Conservation (phyloP, 1,140 invertebrate genomes). For the Hycleus cichorii region DNA sequence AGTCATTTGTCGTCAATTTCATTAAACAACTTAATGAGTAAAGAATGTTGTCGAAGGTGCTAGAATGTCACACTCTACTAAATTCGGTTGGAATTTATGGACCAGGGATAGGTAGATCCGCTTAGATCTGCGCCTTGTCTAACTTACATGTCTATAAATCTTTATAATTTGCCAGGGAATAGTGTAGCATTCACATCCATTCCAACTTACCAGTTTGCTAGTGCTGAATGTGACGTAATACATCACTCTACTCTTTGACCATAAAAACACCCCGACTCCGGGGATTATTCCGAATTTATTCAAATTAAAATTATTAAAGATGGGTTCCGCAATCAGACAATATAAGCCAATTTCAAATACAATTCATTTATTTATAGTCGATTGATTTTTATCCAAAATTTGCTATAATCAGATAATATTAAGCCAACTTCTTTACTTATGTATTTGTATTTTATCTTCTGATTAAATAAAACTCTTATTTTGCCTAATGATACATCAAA, state of each 20-base stretch:
- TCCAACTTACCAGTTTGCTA: slow-evolving; percentile 21
- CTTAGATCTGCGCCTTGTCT: slow-evolving; percentile 22
- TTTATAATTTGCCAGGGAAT: slow-evolving; percentile 26
- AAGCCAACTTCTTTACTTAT: too few relatives aligned
- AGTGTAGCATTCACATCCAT: slow-evolving; percentile 25
- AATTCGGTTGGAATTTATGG: slow-evolving; percentile 30
- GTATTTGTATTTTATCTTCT: too few relatives aligned
- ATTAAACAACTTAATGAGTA: slow-evolving; percentile 23
- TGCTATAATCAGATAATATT: too few relatives aligned
- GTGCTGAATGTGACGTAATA: slow-evolving; percentile 24
- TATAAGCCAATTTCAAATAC: too few relatives aligned
- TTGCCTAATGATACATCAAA: too few relatives aligned
- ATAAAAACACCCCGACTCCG: slow-evolving; percentile 24
- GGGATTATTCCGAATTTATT: slow-evolving; percentile 25
- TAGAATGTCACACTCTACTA: slow-evolving; percentile 28
- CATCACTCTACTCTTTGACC: slow-evolving; percentile 19
- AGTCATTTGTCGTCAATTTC: slow-evolving; percentile 16
- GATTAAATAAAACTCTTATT: too few relatives aligned
- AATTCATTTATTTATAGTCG: too few relatives aligned
- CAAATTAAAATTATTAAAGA: slow-evolving; percentile 16
- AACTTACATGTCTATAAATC: slow-evolving; percentile 28
- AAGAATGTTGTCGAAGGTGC: slow-evolving; percentile 22
- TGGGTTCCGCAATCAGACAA: too few relatives aligned
- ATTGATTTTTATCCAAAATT: too few relatives aligned
- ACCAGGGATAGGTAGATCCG: slow-evolving; percentile 14